Percentiles rank a stretch among this genome's conserved stretches.
phyloP scores from a whole-genome alignment of 2,113 vertebrate genomes.

The Ochotona princeps region DNA sequence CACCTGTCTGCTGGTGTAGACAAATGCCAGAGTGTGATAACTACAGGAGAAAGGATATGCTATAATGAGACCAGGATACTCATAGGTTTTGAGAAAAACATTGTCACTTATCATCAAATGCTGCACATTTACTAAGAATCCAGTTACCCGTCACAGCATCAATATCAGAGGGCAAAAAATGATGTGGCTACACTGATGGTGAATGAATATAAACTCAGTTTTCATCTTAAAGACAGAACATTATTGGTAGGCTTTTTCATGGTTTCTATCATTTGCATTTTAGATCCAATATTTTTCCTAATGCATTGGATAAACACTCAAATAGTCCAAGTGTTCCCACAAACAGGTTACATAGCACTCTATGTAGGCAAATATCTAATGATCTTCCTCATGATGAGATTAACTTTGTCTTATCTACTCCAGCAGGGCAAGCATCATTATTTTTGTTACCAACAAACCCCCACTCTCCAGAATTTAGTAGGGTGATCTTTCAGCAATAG shows the following conservation, averaged over 20 bases:
- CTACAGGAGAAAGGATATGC: constrained; percentile 74
- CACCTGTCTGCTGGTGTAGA: constrained; percentile 81
- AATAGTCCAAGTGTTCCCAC: neutral
- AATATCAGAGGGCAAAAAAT: neutral
- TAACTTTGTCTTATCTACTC: constrained; percentile 23
- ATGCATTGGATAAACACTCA: neutral
- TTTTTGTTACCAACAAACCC: neutral
- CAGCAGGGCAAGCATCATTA: neutral
- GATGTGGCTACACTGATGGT: neutral
- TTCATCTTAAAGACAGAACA: neutral
- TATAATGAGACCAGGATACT: neutral
- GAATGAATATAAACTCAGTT: constrained; percentile 8
- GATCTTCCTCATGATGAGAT: neutral
- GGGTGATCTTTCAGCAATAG: neutral
- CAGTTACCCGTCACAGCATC: neutral
- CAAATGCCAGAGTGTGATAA: constrained; percentile 84
- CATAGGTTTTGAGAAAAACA: neutral
- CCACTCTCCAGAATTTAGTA: neutral
- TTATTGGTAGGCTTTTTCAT: neutral
- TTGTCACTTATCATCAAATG: constrained; percentile 1
- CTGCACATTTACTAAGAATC: neutral
- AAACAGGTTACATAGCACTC: neutral
- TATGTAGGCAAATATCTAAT: neutral
- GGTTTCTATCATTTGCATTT: constrained; percentile 28
- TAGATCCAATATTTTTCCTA: constrained; percentile 18